phyloP scores from a whole-genome alignment of 2,113 vertebrate genomes.

The Phalacrocorax brasilianus region DNA sequence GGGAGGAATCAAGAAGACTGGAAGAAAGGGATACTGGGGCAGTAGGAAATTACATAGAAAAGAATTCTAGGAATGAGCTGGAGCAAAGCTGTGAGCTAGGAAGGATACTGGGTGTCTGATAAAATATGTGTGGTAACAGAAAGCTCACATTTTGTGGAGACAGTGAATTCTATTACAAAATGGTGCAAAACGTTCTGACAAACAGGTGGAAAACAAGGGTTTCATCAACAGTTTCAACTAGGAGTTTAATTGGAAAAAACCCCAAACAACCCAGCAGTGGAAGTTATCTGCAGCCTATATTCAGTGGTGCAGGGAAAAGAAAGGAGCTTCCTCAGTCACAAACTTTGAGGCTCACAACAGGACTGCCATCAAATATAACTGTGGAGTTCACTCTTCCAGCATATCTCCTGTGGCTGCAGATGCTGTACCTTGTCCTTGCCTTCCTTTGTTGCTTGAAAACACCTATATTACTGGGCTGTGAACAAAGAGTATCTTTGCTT shows the following conservation, averaged over 20 bases:
- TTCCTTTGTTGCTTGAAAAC: not conserved
- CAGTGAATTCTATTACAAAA: not conserved
- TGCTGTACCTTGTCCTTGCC: rapidly evolving
- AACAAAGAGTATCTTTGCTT: not conserved
- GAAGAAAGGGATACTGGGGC: not conserved
- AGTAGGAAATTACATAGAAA: not conserved
- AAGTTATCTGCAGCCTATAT: not conserved
- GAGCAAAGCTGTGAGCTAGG: not conserved
- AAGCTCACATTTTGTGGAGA: not conserved
- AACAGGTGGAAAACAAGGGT: not conserved
- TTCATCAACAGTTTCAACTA: not conserved
- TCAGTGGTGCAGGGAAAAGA: not conserved
- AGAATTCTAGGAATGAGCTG: not conserved
- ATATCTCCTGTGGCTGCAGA: not conserved
- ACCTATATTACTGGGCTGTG: rapidly evolving
- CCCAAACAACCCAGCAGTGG: rapidly evolving
- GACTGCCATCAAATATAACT: not conserved
- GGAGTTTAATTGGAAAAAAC: not conserved
- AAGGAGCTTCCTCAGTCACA: not conserved
- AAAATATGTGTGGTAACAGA: not conserved
- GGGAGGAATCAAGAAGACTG: not conserved
- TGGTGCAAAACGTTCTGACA: not conserved
- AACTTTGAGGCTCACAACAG: not conserved
- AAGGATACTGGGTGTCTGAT: not conserved
- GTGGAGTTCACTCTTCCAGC: not conserved